Evolutionary conservation across 1,140 invertebrate genomes (phyloP), one percentile per base, ranked within the genome.

Genomic region (Hylaeus volcanicus): DNA sequence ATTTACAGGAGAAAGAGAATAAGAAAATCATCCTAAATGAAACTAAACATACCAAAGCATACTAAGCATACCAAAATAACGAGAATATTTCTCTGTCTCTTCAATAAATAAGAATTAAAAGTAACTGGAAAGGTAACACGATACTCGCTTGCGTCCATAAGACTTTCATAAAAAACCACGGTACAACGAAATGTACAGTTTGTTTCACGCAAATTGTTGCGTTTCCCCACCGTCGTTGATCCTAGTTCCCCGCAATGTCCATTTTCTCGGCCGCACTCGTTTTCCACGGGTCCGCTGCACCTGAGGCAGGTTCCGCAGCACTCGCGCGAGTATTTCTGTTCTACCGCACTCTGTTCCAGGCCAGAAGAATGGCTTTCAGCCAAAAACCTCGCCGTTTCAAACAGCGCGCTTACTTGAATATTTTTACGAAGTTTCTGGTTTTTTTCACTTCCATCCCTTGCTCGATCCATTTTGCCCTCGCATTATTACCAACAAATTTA

Each of bases 281-380:
- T 26, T 26, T 51, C 5, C 63, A 37, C 45, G 65, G 53, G n/a
- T 51, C 53, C 45, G 45, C 9, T 37, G 65, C 65, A 68, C 65
- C 65, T 68, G 65, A 8, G 9, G 65, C 65, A 37, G 65, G 9
- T 68, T 53, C 45, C 3, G 64, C 64, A 48, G 43, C 43, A 26
- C 64, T 11, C 64, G 14, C 43, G 11, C 64, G 3, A 55, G 45
- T 41, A 45, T 64, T 65, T 15, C 48, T 45, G 41, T 56, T 68
- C 68, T 15, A 45, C 48, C 45, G 37, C 14, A n/a, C 45, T 48
- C 12, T 2, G 15, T 5, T 12, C 60, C 45, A 26, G 37, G 26
- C 26, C 53, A 48, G 43, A 26, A 61, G 75, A 77, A 77, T 77
- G 75, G 75, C 66, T 51, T 2, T 41, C n/a, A 1, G 75, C 75